Evolutionary conservation across 2,113 vertebrate species (phyloP).

Genomic region (Elephantulus edwardii): DNA sequence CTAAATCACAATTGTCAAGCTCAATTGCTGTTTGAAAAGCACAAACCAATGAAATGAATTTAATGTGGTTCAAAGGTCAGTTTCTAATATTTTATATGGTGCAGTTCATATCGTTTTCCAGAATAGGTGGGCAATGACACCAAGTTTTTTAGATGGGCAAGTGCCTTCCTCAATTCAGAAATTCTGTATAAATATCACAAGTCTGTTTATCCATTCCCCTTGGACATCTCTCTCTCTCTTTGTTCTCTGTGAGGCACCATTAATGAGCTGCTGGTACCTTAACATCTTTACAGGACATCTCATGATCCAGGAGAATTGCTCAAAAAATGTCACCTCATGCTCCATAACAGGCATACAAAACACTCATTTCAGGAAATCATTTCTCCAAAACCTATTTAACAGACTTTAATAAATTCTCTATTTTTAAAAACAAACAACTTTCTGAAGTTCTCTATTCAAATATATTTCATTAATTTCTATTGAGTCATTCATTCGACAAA

Average conservation of each 20-base stretch:
- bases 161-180: background rate
- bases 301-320: background rate
- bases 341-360: background rate
- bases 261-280: background rate
- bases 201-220: background rate
- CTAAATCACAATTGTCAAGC: conserved; percentile 58
- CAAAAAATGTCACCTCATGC: background rate
- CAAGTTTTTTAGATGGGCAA: background rate
- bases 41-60: conserved; percentile 61
- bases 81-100: conserved; percentile 41
- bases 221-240: background rate
- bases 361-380: conserved; percentile 12
- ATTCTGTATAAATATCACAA: background rate
- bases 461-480: conserved; percentile 16
- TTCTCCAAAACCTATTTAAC: conserved; percentile 44
- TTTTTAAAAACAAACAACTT: conserved; percentile 50
- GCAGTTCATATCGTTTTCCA: background rate
- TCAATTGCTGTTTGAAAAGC: conserved; percentile 67
- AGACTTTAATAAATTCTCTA: background rate
- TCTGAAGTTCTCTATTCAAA: conserved; percentile 30
- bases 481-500: conserved; percentile 43
- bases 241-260: background rate
- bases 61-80: conserved; percentile 54
- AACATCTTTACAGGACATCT: background rate
- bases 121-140: background rate